These are phyloP conservation scores for Euura lappo DNA, from an alignment of 1,140 invertebrate genomes.

Conservation along the genomic window DNA sequence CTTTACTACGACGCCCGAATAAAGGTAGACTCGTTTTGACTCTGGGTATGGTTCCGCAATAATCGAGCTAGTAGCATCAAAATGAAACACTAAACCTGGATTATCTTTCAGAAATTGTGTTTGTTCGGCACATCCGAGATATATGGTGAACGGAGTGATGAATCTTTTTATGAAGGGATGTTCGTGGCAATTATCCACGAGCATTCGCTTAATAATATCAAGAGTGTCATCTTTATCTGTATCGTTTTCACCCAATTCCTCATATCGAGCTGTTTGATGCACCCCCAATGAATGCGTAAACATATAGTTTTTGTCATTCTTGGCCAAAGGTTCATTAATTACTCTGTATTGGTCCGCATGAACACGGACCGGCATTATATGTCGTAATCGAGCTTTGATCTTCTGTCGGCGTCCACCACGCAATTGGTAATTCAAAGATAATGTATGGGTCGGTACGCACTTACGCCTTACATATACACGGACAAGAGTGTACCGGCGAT, in stretches of 20 bases:
- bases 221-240: constrained; percentile 6
- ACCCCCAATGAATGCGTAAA: constrained; percentile 1
- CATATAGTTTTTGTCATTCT: constrained; percentile 6
- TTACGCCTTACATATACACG: too few relatives aligned
- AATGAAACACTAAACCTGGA: constrained; percentile 11
- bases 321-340: constrained; percentile 12
- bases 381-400: constrained; percentile 12
- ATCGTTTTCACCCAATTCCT: background rate
- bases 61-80: constrained; percentile 24
- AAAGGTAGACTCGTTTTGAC: constrained; percentile 18
- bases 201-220: constrained; percentile 9
- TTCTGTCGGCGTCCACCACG: constrained; percentile 5
- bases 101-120: constrained; percentile 12
- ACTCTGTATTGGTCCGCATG: background rate
- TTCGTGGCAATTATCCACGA: constrained; percentile 9
- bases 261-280: constrained; percentile 9
- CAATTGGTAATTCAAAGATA: constrained; percentile 14
- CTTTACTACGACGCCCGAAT: constrained; percentile 6
- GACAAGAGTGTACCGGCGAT: too few relatives aligned
- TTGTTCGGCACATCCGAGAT: constrained; percentile 15
- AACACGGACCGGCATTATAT: constrained; percentile 11
- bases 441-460: background rate
- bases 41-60: constrained; percentile 16
- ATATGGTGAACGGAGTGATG: constrained; percentile 15
- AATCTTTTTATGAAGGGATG: constrained; percentile 17